Evolutionary conservation across 2,113 vertebrate genomes (phyloP).

Genomic region (Muntiacus muntjak): DNA sequence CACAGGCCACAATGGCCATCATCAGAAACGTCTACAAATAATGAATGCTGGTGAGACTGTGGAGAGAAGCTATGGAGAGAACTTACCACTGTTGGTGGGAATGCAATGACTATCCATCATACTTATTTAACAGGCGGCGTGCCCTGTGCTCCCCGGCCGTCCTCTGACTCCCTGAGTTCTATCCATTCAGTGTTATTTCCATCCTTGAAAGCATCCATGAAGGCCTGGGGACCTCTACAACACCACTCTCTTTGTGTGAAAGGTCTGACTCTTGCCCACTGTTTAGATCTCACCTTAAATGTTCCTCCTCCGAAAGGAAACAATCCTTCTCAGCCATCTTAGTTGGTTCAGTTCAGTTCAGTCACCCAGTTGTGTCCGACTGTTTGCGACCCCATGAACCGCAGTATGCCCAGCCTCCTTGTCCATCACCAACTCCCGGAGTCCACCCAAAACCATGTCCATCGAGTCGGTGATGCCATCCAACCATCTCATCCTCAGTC

Average conservation of each 20-base stretch:
- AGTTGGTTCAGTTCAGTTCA: no score
- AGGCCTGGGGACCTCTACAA: accelerated
- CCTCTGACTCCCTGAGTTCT: not conserved
- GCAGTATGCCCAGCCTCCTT: accelerated
- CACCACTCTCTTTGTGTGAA: no score
- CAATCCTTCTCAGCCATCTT: not conserved
- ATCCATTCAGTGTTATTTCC: not conserved
- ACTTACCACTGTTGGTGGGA: not conserved
- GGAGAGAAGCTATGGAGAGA: not conserved
- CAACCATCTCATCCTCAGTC: no score
- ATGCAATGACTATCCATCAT: not conserved
- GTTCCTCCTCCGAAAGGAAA: not conserved
- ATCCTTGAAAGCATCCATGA: no score
- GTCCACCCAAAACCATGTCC: no score
- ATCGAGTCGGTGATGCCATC: no score
- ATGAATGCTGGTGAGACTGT: not conserved
- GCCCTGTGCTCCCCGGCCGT: no score
- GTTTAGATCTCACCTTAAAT: not conserved
- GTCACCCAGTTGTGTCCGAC: no score
- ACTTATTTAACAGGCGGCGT: no score
- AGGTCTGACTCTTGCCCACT: not conserved
- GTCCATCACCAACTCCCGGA: no score
- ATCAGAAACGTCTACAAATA: not conserved
- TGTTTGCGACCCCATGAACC: no score
- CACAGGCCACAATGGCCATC: not conserved